Evolutionary conservation across 1,140 invertebrate genomes (phyloP).

Genomic region (Subanguina moxae): DNA sequence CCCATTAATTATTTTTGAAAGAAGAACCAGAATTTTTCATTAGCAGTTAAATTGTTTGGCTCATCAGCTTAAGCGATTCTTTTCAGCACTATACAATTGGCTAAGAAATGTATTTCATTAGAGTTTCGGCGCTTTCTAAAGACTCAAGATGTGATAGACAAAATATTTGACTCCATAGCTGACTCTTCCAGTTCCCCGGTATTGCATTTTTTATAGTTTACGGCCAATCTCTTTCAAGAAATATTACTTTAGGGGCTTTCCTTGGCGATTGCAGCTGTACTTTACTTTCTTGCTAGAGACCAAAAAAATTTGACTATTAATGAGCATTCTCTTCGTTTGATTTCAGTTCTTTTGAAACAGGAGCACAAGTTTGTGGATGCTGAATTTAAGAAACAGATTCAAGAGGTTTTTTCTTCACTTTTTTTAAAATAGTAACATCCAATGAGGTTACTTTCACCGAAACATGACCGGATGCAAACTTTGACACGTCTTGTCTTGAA

Average conservation of each 20-base stretch:
- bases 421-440: too few species aligned
- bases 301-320: constrained; percentile 7
- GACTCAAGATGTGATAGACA: constrained; percentile 25
- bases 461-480: too few species aligned
- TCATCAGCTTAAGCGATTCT: too few species aligned
- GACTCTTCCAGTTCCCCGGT: constrained; percentile 20
- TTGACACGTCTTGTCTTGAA: too few species aligned
- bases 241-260: constrained; percentile 9
- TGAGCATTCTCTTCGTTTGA: constrained; percentile 9
- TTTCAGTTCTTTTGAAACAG: not conserved
- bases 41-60: too few species aligned
- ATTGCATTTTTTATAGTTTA: constrained; percentile 1
- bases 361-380: constrained; percentile 15
- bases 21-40: too few species aligned
- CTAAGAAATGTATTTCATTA: constrained; percentile 36
- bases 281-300: constrained; percentile 14
- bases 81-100: constrained; percentile 36
- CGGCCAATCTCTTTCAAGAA: not conserved
- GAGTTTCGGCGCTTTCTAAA: constrained; percentile 43
- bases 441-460: too few species aligned
- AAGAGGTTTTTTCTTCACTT: not conserved
- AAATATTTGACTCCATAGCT: constrained; percentile 22
- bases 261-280: not conserved
- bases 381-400: constrained; percentile 11
- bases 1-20: too few species aligned